Conservation (phyloP, 2,797 vertebrate species). For the Zenarchopterus dispar region DNA sequence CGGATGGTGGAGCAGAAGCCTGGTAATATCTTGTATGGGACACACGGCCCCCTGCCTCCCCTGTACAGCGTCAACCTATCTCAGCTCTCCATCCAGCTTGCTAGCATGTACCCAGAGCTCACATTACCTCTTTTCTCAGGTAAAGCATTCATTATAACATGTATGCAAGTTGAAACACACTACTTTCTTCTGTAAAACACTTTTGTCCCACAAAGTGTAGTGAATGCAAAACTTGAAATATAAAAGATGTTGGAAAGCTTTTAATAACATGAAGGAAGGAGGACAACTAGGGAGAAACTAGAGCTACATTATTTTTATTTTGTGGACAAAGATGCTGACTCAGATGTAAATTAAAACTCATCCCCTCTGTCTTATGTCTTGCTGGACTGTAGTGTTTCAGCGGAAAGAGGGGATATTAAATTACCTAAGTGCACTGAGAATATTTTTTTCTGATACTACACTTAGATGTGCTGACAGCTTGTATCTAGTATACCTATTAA, state of each 20-base stretch:
- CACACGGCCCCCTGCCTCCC: conserved; percentile 92
- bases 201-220: not conserved
- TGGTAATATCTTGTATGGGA: conserved; percentile 93
- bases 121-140: conserved; percentile 97
- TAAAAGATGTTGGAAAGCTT: not conserved
- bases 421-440: not conserved
- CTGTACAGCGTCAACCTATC: conserved; percentile 94
- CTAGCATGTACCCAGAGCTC: conserved; percentile 98
- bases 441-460: no score
- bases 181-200: not conserved
- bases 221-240: not conserved
- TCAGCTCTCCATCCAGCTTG: conserved; percentile 91
- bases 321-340: not conserved
- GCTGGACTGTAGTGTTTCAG: conserved; percentile 1
- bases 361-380: not conserved
- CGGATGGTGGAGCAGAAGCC: conserved; percentile 94
- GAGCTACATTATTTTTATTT: not conserved
- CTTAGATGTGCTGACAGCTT: not conserved
- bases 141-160: conserved; percentile 54
- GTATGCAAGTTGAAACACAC: not conserved
- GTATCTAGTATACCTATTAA: not conserved
- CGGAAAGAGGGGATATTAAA: not conserved
- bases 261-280: not conserved
- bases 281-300: no score
- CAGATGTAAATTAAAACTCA: not conserved